Evolutionary conservation across 2,888 invertebrate genomes (phyloP).

Genomic region (Leistus spinibarbis): DNA sequence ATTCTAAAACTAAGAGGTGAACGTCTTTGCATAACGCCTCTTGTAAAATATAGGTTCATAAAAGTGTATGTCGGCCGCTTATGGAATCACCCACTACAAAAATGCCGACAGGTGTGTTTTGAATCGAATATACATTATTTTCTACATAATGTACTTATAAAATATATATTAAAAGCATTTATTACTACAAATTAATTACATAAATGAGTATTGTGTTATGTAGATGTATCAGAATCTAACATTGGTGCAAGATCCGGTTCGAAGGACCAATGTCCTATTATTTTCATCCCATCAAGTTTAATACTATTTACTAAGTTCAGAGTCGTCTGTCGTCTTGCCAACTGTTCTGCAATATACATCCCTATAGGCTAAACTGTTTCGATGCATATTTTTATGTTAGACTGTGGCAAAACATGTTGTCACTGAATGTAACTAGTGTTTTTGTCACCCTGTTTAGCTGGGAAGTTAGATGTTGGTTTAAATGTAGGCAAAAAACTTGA

Average conservation of each 20-base stretch:
- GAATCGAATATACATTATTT: neutral
- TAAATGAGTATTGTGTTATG: too few species aligned
- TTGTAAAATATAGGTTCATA: neutral
- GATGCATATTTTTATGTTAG: neutral
- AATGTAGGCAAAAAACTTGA: neutral
- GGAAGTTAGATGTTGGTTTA: neutral
- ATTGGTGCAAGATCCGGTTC: too few species aligned
- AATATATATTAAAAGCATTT: too few species aligned
- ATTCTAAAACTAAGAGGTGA: slow-evolving; percentile 14
- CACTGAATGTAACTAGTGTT: neutral
- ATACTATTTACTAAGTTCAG: too few species aligned
- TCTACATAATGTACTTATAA: too few species aligned
- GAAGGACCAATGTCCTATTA: too few species aligned
- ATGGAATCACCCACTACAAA: neutral
- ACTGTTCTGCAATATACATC: too few species aligned
- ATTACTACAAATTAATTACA: too few species aligned
- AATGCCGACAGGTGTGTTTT: neutral
- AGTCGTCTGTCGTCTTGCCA: too few species aligned
- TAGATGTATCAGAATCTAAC: too few species aligned
- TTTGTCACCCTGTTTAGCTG: neutral
- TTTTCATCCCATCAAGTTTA: neutral
- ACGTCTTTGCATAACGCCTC: slow-evolving; percentile 13
- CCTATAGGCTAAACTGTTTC: neutral
- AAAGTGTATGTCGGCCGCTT: neutral
- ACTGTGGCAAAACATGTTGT: neutral